These are phyloP conservation scores for Lissonota sp. DNA, from an alignment of 2,888 invertebrate genomes.

Conservation along the genomic window DNA sequence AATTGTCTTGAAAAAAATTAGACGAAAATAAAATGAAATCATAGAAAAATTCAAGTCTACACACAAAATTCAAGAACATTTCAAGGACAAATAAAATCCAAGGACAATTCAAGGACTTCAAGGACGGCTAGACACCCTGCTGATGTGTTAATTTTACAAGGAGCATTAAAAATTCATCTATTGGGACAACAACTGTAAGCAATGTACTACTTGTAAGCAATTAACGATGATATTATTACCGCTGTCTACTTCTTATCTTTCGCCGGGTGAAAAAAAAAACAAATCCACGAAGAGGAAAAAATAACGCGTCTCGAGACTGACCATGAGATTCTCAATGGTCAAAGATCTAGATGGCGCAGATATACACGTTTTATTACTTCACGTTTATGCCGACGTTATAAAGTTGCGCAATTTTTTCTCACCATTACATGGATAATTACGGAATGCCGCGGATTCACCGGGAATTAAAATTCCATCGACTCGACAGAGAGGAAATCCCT, in stretches of 20 bases:
- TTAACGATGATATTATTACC: constrained; percentile 19
- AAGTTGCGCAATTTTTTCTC: constrained; percentile 14
- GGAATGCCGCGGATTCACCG: no score
- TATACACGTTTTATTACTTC: neutral
- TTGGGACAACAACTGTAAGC: neutral
- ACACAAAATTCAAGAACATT: no score
- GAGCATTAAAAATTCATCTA: neutral
- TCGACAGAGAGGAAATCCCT: no score
- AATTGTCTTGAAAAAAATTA: no score
- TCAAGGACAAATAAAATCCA: no score
- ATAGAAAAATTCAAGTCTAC: no score
- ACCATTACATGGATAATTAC: neutral
- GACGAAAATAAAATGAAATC: no score
- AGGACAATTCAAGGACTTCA: no score
- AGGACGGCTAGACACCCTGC: no score
- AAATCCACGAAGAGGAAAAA: neutral
- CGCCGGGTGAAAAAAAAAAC: constrained; percentile 6
- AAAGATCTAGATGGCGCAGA: constrained; percentile 12
- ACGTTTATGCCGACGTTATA: neutral
- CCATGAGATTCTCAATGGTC: constrained; percentile 24
- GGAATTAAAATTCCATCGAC: no score
- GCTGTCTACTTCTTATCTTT: neutral
- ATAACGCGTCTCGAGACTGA: neutral
- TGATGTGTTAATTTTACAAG: neutral
- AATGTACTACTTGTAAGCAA: neutral